Evolutionary conservation across 2,888 invertebrate genomes (phyloP), one percentile per base, ranked within the genome.

Genomic region (Andricus quercusramuli): DNA sequence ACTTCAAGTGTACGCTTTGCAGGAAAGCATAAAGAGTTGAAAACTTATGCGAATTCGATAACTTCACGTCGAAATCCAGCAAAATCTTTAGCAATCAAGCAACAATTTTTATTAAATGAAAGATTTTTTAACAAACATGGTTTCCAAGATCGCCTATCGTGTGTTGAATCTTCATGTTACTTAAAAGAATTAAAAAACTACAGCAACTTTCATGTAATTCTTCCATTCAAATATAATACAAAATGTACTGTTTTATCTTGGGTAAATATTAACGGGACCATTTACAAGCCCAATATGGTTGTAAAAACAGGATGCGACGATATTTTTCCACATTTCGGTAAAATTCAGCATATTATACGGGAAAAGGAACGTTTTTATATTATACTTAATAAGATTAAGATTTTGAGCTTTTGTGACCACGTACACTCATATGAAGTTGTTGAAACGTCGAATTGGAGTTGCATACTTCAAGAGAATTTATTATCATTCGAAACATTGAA

Each of bases 51-150:
- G 9, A 67, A 67, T 41, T 11, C 47, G 11, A 22, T n/a, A 22
- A 44, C 41, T n/a, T 67, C 67, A n/a, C n/a, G 67, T 20, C 22
- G 22, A 67, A 67, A 67, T 67, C 67, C 67, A 41, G 22, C 44
- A 41, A 3, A 41, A 11, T 67, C 67, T 67, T 67, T 67, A 41
- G 67, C 41, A 11, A 44, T 13, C 6, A 67, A 67, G 41, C 67
- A 44, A 20, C 44, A 67, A 41, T 41, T 67, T 0, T 22, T 41
- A 41, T 22, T 67, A 37, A 67, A 67, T 13, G 2, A 67, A 41
- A 20, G 22, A 44, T 67, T 67, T n/a, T n/a, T 67, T 22, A 6
- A 67, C 2, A 67, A 67, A 13, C 8, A 22, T 41, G 67, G 67
- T n/a, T 67, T 67, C n/a, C n/a, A 67, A n/a, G 22, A 41, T n/a